Evolutionary conservation across 2,888 invertebrate genomes (phyloP).

Genomic region (Phragmatobia fuliginosa): DNA sequence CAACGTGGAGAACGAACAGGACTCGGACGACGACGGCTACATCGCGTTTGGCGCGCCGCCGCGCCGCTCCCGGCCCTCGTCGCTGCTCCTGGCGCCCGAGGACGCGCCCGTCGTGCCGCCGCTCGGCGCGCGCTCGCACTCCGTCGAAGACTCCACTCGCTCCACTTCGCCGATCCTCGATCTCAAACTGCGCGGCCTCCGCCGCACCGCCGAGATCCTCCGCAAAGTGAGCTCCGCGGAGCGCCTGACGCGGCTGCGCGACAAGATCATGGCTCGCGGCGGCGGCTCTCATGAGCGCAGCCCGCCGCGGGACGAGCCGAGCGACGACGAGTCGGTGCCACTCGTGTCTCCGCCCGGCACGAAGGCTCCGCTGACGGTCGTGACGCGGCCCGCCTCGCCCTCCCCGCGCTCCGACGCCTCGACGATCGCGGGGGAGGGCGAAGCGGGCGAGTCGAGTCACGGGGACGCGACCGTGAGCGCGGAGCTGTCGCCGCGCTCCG

Average conservation of each 20-base stretch:
- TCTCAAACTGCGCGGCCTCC: conserved; percentile 68
- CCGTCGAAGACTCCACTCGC: conserved; percentile 76
- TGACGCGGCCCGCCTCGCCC: conserved; percentile 39
- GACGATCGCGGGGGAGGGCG: conserved; percentile 61
- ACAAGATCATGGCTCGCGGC: conserved; percentile 72
- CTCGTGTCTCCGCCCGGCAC: conserved; percentile 80
- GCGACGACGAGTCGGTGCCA: conserved; percentile 90
- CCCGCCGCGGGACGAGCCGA: conserved; percentile 70
- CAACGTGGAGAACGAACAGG: conserved; percentile 80
- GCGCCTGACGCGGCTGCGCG: conserved; percentile 72
- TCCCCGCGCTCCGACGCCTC: conserved; percentile 48
- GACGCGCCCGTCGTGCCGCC: conserved; percentile 50
- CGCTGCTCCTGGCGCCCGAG: conserved; percentile 65
- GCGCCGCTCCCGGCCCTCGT: conserved; percentile 66
- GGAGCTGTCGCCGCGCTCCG: conserved; percentile 78
- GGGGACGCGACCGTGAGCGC: conserved; percentile 53
- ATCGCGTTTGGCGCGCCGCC: conserved; percentile 76
- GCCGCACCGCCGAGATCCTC: conserved; percentile 73
- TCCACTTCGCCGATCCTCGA: conserved; percentile 66
- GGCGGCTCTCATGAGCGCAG: conserved; percentile 75
- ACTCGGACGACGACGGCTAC: conserved; percentile 76
- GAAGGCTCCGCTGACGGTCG: conserved; percentile 17
- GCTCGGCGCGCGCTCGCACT: conserved; percentile 68
- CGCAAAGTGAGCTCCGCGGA: conserved; percentile 78
- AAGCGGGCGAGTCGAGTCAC: conserved; percentile 52